Evolutionary conservation across 2,113 vertebrate genomes (phyloP).

Genomic region (Oostethus manadensis): DNA sequence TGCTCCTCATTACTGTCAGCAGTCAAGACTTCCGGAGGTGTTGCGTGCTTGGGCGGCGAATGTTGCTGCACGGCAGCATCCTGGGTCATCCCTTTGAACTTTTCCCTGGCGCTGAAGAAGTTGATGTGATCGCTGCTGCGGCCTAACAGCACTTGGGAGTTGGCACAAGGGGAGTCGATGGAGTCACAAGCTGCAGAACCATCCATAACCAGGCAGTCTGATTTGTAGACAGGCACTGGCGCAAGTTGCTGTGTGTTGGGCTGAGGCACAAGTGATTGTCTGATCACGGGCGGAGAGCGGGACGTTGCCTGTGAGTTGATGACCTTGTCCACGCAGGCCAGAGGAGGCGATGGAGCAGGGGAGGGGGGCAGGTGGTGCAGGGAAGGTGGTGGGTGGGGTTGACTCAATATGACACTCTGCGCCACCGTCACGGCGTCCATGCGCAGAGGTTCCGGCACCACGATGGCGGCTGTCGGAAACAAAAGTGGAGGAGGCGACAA

Average conservation of each 20-base stretch:
- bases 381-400: constrained; percentile 50
- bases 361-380: constrained; percentile 34
- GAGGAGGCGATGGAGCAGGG: constrained; percentile 28
- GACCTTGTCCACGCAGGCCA: constrained; percentile 5
- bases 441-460: constrained; percentile 55
- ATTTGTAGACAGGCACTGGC: constrained; percentile 39
- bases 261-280: constrained; percentile 33
- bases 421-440: constrained; percentile 39
- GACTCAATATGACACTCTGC: constrained; percentile 39
- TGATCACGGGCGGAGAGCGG: constrained; percentile 33
- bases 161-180: constrained; percentile 53
- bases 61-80: constrained; percentile 66
- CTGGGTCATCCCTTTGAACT: constrained; percentile 90
- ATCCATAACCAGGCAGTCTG: constrained; percentile 33
- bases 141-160: constrained; percentile 46
- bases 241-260: constrained; percentile 20
- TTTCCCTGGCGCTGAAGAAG: constrained; percentile 94
- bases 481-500: constrained; percentile 38
- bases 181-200: constrained; percentile 35
- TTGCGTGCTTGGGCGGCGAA: constrained; percentile 33
- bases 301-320: constrained; percentile 26
- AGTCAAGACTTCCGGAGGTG: constrained; percentile 33
- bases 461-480: constrained; percentile 52
- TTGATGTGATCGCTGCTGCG: constrained; percentile 87
- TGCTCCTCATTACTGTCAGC: constrained; percentile 45